Percentiles rank a stretch among this genome's conserved stretches.
Conservation (phyloP, 2,888 invertebrate genomes). For the Agrochola lychnidis region DNA sequence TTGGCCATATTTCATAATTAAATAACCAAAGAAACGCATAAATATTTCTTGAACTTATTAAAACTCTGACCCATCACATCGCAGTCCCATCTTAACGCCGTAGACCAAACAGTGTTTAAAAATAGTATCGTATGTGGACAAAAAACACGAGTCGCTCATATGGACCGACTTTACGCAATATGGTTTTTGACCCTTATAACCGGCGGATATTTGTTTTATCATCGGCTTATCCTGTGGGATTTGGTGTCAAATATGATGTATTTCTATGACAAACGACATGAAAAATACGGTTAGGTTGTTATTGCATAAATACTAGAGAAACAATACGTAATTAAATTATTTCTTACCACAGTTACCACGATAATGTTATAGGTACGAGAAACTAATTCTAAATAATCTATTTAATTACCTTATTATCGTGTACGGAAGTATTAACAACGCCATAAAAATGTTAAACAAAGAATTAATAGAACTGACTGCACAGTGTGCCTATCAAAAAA, state of each 20-base stretch:
- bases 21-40: constrained; percentile 1
- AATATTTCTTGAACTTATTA: constrained; percentile 43
- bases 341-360: too few relatives aligned
- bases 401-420: constrained; percentile 18
- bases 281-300: constrained; percentile 21
- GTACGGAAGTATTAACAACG: constrained; percentile 35
- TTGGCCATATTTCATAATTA: not conserved
- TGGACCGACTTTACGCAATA: constrained; percentile 88
- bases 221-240: constrained; percentile 83
- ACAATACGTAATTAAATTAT: not conserved
- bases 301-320: not conserved
- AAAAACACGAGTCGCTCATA: constrained; percentile 84
- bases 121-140: constrained; percentile 85
- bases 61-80: constrained; percentile 53
- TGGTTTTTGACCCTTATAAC: constrained; percentile 89
- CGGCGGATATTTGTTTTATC: constrained; percentile 89
- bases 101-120: constrained; percentile 82
- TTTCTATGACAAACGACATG: constrained; percentile 25
- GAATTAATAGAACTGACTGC: constrained; percentile 44
- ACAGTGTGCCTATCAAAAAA: constrained; percentile 61
- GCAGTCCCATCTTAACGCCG: constrained; percentile 60
- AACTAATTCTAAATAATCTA: not conserved
- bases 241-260: constrained; percentile 71
- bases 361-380: not conserved
- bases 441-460: constrained; percentile 44